A percentile compares a stretch with the other conserved stretches of the same genome.
phyloP scores from a whole-genome alignment of 2,888 invertebrate genomes.

The Conchocele bisecta region DNA sequence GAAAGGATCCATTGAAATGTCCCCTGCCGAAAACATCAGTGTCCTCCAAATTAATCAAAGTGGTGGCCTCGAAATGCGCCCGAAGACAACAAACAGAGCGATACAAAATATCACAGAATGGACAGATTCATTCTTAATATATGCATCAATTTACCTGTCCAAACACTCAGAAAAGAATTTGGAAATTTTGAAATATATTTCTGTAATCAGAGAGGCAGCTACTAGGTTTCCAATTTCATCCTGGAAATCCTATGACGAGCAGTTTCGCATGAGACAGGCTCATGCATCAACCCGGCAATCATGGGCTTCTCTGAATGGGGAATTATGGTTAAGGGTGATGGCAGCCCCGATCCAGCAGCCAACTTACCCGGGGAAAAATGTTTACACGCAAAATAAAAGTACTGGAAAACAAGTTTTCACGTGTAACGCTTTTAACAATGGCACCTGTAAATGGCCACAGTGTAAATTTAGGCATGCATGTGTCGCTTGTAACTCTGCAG shows the following conservation, averaged over 20 bases:
- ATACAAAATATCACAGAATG: neutral
- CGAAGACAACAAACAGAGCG: neutral
- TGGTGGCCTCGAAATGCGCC: too few species aligned
- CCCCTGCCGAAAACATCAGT: too few species aligned
- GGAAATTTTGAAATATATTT: constrained; percentile 1
- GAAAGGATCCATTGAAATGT: constrained; percentile 3
- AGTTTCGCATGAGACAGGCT: neutral
- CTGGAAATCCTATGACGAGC: neutral
- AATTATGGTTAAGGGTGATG: constrained; percentile 1
- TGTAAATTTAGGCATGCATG: neutral
- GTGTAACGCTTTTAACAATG: neutral
- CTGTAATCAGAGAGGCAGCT: constrained; percentile 4
- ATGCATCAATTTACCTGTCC: neutral
- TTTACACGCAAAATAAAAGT: neutral
- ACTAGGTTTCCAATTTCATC: neutral
- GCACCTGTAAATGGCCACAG: neutral
- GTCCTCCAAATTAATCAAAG: too few species aligned
- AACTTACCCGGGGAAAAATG: neutral
- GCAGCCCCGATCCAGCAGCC: neutral
- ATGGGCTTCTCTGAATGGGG: neutral
- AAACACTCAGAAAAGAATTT: neutral
- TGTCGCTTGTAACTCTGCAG: neutral
- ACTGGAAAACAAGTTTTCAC: neutral
- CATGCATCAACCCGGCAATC: neutral
- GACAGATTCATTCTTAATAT: neutral